Conservation (phyloP, 2,888 invertebrate species). For the Tigriopus californicus region DNA sequence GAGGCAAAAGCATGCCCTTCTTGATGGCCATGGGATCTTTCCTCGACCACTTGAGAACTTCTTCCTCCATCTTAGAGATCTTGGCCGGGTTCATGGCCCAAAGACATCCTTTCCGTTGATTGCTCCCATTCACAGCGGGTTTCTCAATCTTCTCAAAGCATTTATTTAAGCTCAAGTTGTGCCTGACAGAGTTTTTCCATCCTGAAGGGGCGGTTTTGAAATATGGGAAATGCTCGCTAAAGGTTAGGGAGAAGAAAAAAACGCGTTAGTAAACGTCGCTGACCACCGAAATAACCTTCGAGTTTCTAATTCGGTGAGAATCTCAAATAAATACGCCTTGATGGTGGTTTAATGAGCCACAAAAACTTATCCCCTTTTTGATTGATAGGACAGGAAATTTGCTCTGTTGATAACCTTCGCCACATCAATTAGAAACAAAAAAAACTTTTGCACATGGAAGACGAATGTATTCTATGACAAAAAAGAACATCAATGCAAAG, state of each 20-base stretch:
- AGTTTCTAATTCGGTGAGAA: not conserved
- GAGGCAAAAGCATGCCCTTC: constrained; percentile 83
- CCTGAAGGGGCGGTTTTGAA: constrained; percentile 95
- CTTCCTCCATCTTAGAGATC: constrained; percentile 90
- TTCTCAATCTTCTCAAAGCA: constrained; percentile 97
- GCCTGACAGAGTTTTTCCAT: constrained; percentile 96
- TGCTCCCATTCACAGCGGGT: constrained; percentile 49
- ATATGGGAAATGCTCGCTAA: constrained; percentile 88
- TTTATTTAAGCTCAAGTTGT: constrained; percentile 90
- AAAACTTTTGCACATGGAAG: no score
- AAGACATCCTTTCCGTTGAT: constrained; percentile 54
- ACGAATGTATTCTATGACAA: no score
- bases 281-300: not conserved
- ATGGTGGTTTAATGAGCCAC: not conserved
- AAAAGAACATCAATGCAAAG: no score
- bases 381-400: no score
- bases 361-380: not conserved
- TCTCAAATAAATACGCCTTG: not conserved
- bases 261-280: not conserved
- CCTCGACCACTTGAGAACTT: constrained; percentile 89
- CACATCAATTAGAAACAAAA: no score
- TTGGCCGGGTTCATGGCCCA: constrained; percentile 95
- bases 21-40: constrained; percentile 83
- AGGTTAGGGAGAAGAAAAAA: constrained; percentile 27
- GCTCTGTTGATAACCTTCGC: no score